Conservation (phyloP, 2,888 invertebrate genomes). For the Clivina fossor region DNA sequence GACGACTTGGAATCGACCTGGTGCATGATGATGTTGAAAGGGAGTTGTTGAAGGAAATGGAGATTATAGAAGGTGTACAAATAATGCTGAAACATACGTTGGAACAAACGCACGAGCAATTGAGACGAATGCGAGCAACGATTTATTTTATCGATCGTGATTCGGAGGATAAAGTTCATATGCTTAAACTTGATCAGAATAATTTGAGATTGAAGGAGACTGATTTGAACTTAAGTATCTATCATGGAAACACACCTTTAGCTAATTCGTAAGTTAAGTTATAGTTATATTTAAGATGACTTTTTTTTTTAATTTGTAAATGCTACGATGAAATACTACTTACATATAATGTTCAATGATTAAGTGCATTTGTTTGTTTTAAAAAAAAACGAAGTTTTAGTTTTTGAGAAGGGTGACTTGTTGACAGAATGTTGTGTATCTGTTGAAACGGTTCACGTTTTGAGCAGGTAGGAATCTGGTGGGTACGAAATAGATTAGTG, state of each 20-base stretch:
- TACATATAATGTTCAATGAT: no score
- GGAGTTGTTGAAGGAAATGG: conserved; percentile 77
- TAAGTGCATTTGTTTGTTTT: no score
- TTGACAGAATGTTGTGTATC: no score
- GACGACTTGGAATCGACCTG: conserved; percentile 76
- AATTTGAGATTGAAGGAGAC: conserved; percentile 72
- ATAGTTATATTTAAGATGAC: no score
- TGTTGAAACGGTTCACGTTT: no score
- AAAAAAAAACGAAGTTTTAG: no score
- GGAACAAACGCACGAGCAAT: conserved; percentile 80
- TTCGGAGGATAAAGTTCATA: conserved; percentile 78
- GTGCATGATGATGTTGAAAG: conserved; percentile 80
- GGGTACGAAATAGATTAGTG: no score
- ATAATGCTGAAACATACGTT: conserved; percentile 66
- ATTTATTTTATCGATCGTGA: conserved; percentile 83
- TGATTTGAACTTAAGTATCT: conserved; percentile 68
- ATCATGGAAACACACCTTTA: conserved; percentile 64
- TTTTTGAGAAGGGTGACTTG: no score
- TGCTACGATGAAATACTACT: no score
- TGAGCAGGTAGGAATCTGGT: no score
- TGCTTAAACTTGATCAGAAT: conserved; percentile 73
- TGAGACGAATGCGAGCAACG: conserved; percentile 76
- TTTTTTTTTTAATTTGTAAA: no score
- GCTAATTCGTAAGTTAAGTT: conserved; percentile 60
- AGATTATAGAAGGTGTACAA: conserved; percentile 70